These are phyloP conservation scores for Phyllostomus hastatus DNA, from an alignment of 2,113 vertebrate genomes.

Conservation along the genomic window DNA sequence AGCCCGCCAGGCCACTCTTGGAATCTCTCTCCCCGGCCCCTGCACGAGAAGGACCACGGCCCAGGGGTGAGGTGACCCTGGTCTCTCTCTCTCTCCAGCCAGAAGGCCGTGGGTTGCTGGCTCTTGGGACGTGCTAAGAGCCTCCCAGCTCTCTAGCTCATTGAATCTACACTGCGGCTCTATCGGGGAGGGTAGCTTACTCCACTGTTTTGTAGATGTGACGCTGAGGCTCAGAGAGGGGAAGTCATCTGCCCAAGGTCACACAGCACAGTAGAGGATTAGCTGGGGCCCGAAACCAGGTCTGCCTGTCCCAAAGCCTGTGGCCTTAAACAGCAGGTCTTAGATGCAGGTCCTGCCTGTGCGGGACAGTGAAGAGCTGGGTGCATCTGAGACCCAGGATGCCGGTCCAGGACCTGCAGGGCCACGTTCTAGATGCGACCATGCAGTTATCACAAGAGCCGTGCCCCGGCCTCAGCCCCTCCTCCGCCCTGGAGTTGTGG, in stretches of 20 bases:
- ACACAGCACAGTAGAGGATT: background rate
- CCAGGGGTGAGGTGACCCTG: background rate
- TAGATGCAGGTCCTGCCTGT: background rate
- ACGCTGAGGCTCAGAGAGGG: background rate
- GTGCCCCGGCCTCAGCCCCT: accelerated
- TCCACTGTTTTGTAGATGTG: background rate
- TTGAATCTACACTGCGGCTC: no score
- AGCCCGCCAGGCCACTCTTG: background rate
- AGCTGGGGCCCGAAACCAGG: accelerated
- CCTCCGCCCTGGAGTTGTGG: background rate
- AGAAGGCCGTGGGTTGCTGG: background rate
- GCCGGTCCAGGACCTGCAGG: no score
- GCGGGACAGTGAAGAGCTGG: accelerated
- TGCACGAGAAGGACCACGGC: accelerated
- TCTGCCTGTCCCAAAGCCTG: background rate
- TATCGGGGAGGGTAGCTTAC: background rate
- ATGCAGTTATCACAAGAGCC: no score
- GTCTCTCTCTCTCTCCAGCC: background rate
- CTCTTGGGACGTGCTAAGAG: accelerated
- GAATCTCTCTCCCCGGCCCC: background rate
- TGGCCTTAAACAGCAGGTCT: background rate
- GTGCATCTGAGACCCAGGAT: accelerated
- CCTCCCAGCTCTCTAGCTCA: accelerated
- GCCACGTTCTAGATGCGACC: no score
- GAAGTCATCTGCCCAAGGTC: background rate